phyloP scores from a whole-genome alignment of 2,113 vertebrate genomes.

The Sinocyclocheilus anshuiensis region DNA sequence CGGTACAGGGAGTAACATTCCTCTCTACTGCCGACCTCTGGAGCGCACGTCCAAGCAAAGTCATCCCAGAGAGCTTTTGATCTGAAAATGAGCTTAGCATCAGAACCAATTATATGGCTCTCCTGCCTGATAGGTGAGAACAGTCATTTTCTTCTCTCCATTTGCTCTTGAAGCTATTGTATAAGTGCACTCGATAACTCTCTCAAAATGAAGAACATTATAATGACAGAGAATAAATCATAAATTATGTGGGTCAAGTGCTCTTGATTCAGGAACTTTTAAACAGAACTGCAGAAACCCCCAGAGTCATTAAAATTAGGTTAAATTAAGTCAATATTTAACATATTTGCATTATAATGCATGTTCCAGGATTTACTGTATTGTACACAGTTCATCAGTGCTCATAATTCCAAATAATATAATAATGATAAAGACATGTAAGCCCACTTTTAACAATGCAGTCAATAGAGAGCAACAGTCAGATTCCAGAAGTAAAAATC shows the following conservation, averaged over 20 bases:
- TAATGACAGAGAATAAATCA: neutral
- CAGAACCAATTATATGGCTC: constrained; percentile 73
- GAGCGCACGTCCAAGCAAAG: constrained; percentile 64
- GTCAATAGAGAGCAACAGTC: neutral
- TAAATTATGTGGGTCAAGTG: neutral
- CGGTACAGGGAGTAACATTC: constrained; percentile 40
- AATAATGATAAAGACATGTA: neutral
- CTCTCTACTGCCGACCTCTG: constrained; percentile 18
- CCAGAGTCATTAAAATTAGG: neutral
- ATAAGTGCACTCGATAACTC: neutral
- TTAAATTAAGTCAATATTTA: neutral
- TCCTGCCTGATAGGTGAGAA: constrained; percentile 30
- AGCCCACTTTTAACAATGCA: neutral
- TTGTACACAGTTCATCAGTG: neutral
- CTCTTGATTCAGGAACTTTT: neutral
- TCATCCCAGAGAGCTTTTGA: constrained; percentile 68
- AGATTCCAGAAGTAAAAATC: neutral
- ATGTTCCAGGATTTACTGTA: neutral
- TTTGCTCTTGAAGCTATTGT: constrained; percentile 6
- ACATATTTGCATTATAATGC: neutral
- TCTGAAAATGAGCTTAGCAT: constrained; percentile 72
- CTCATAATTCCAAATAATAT: neutral
- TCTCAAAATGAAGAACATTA: neutral
- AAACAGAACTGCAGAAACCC: neutral
- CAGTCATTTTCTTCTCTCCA: constrained; percentile 4